A percentile compares a stretch with the other conserved stretches of the same genome.
Conservation (phyloP, 2,113 vertebrate species). For the Apodemus speciosus region DNA sequence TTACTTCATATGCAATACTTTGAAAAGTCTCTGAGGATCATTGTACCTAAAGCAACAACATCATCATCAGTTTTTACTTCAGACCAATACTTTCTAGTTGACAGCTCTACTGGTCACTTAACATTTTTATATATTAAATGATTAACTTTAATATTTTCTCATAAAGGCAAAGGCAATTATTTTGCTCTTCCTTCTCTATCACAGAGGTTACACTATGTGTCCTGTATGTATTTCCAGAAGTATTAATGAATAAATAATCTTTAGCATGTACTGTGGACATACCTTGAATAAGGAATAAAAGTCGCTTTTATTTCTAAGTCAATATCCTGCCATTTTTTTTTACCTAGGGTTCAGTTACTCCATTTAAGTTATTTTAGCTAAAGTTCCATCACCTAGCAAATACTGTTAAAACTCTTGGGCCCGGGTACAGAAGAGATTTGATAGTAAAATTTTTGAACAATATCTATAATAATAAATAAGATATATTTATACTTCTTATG, state of each 20-base stretch:
- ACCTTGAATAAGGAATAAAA: not conserved
- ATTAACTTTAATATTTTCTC: not conserved
- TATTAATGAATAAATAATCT: not conserved
- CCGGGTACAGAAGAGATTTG: not conserved
- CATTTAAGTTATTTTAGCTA: not conserved
- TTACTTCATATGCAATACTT: not conserved
- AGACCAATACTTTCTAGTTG: not conserved
- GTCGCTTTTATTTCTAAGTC: not conserved
- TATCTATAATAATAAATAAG: not conserved
- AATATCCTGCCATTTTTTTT: conserved; percentile 11
- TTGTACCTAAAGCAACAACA: not conserved
- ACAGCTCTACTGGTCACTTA: fast-evolving
- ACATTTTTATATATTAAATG: not conserved
- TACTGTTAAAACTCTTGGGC: not conserved
- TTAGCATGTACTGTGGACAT: not conserved
- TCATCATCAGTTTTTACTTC: not conserved
- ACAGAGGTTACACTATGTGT: not conserved
- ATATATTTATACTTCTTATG: not conserved
- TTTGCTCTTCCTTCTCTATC: not conserved
- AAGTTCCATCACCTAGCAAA: not conserved
- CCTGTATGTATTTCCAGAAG: not conserved
- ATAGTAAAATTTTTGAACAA: not conserved
- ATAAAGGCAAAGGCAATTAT: not conserved
- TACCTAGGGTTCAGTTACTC: not conserved
- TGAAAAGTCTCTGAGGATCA: not conserved